Evolutionary conservation across 2,113 vertebrate genomes (phyloP), one percentile per base, ranked within the genome.

Genomic region (Ranitomeya imitator): DNA sequence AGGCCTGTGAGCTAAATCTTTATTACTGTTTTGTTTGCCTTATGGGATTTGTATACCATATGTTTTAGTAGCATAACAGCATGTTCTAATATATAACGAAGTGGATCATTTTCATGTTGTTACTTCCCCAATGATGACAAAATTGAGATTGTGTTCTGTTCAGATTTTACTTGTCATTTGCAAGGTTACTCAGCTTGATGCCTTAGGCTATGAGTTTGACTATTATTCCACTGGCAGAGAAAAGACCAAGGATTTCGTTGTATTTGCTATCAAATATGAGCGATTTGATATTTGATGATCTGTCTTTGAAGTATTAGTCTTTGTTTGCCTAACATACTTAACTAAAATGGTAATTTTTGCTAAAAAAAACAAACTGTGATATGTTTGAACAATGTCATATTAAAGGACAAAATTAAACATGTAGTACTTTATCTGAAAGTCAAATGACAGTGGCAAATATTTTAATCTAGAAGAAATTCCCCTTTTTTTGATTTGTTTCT

Each of bases 51-150:
- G 57, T 63, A 86, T 51, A 26, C 73, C 85, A 86, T 86, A 86
- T 86, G 85, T 78, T 86, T 63, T 86, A 61, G 73, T 78, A 77
- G 21, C 85, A 86, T 78, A 86, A 86, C 85, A 86, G 57, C 73
- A 86, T 86, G 85, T 86, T 86, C 31, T 86, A 86, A 51, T 78
- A 86, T 77, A 86, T 86, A 77, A 86, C 78, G 71, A 63, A 86
- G 57, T 86, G 59, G 85, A 86, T 86, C 71, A 86, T 78, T 86
- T 86, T 85, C 73, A 86, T 78, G 18, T 78, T 86, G 85, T 54
- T 57, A 85, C 52, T 74, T 73, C 55, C 69, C 83, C 83, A 74
- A 55, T 73, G 26, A 85, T 85, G 69, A 14, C 67, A 85, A 73
- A 55, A 85, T 85, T 73, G 67, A 57, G 54, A 85, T 59, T 85